Conservation (phyloP, 1,140 invertebrate genomes). For the Akabosia matsudoensis region DNA sequence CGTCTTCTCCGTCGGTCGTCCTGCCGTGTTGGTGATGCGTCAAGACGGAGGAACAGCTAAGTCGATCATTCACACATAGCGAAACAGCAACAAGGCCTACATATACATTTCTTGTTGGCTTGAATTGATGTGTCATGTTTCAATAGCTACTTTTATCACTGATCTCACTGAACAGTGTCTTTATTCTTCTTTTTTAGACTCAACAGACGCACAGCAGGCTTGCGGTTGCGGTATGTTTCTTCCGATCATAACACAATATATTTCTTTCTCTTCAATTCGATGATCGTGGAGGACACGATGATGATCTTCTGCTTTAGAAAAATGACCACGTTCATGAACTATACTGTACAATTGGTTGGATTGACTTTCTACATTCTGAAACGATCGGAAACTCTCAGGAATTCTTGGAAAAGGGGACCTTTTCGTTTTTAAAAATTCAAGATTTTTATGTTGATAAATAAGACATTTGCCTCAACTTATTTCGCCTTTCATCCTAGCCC, state of each 20-base stretch:
- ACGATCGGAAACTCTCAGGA: too few species aligned
- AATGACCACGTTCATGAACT: too few species aligned
- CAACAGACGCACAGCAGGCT: conserved; percentile 14
- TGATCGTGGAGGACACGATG: too few species aligned
- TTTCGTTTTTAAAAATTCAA: too few species aligned
- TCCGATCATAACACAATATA: conserved; percentile 17
- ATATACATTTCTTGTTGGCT: too few species aligned
- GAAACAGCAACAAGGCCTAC: too few species aligned
- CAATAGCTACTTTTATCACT: conserved; percentile 25
- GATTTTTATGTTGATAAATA: too few species aligned
- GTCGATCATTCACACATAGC: conserved; percentile 22
- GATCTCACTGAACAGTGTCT: conserved; percentile 18
- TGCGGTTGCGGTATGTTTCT: conserved; percentile 11
- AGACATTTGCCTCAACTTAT: not conserved
- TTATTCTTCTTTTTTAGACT: conserved; percentile 4
- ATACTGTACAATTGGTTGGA: too few species aligned
- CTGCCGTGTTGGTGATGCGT: conserved; percentile 13
- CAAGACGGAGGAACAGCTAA: conserved; percentile 24
- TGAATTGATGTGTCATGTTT: conserved; percentile 25
- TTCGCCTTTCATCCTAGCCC: too few species aligned
- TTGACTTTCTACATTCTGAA: too few species aligned
- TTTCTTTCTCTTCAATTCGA: not conserved
- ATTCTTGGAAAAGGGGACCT: too few species aligned
- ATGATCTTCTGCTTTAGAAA: not conserved
- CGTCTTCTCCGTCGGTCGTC: too few species aligned